A percentile compares a stretch with the other conserved stretches of the same genome.
Evolutionary conservation across 2,113 vertebrate species (phyloP).

Genomic region (Mirounga angustirostris): DNA sequence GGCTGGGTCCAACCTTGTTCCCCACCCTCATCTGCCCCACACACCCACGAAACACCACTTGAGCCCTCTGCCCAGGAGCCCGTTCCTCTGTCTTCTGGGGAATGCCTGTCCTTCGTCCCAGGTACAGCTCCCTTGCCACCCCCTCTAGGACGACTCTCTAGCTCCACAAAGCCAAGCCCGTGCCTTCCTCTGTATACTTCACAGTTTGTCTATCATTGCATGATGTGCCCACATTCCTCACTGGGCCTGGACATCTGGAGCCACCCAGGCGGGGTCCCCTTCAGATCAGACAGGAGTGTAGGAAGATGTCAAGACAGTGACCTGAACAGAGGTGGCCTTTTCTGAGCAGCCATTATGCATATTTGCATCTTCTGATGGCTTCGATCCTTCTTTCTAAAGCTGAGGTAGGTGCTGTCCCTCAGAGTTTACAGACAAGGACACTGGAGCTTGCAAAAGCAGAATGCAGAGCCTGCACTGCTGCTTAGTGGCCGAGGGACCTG

Average conservation of each 20-base stretch:
- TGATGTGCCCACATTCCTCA: background rate
- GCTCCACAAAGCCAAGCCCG: background rate
- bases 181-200: background rate
- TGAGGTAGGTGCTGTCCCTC: background rate
- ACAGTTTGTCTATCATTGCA: background rate
- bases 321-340: background rate
- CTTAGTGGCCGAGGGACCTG: background rate
- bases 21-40: background rate
- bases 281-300: background rate
- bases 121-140: background rate
- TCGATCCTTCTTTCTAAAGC: background rate
- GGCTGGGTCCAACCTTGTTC: background rate
- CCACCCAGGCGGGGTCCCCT: background rate
- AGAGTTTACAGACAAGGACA: background rate
- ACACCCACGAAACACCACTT: rapidly evolving
- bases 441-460: background rate
- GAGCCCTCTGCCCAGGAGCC: background rate
- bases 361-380: background rate
- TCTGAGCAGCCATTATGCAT: background rate
- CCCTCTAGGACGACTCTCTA: background rate
- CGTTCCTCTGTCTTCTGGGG: background rate
- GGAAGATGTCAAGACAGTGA: background rate
- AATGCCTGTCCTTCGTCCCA: background rate
- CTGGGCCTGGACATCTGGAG: background rate
- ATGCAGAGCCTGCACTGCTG: rapidly evolving